Base-by-base conservation (phyloP, 2,797 vertebrate genomes). In the Catamblyrhynchus diadema region DNA sequence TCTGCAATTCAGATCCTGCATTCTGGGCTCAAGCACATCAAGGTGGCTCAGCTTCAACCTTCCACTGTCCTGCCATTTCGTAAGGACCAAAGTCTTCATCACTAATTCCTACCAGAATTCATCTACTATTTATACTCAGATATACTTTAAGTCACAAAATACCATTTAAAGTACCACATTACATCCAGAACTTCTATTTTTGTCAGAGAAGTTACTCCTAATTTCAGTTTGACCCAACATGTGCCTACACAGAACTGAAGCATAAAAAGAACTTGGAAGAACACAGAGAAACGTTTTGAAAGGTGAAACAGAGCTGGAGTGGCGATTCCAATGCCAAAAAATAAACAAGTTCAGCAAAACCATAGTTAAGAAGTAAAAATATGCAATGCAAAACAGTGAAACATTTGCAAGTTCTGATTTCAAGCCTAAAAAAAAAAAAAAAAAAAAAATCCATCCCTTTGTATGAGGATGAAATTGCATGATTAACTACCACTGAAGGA, bases 1-100 rank as follows among this genome's bases (percentile, higher is more conserved):
- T 65, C 56, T 83, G 79, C 69, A 66, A 51, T 62, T 86, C 74
- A 69, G 71, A 88, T 81, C 77, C 85, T 86, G 78, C 30, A 24
- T 86, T 88, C 81, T 60, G 60, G 48, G 24, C 53, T 94, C 71
- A 47, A 62, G 53, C 69, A 66, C 37, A 71, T n/a, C 74, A 71
- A 86, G 60, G 82, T 81, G 69, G 57, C 33, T 83, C 2, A 5
- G 90, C 61, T 95, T 65, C 51, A 78, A 41, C 75, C 66, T 90
- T 23, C 56, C 21, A 20, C 35, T 60, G 72, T 72, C 25, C 82
- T 89, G 69, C 48, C 47, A 73, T 75, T 87, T 87, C 59, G 24
- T 5, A 57, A 39, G 20, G 25, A 82, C 45, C 33, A 65, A 75
- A 74, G n/a, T 44, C 67, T 30, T 15, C 59, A 24, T 48, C 73